Evolutionary conservation across 2,888 invertebrate genomes (phyloP).

Genomic region (Leuctra nigra): DNA sequence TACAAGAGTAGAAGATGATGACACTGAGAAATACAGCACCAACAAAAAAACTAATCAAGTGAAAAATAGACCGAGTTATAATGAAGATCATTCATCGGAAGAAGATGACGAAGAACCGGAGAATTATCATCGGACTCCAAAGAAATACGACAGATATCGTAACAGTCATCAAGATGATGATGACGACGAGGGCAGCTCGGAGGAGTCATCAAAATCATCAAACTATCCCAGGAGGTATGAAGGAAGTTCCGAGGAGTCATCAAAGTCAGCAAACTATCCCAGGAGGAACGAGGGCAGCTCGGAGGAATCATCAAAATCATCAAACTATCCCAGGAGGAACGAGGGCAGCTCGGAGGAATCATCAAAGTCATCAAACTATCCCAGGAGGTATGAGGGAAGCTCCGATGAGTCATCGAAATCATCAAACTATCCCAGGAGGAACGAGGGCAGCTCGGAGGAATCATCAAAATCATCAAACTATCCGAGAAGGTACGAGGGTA

Average conservation of each 20-base stretch:
- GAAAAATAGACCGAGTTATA: no score
- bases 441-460: neutral
- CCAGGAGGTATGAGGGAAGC: neutral
- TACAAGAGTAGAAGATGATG: neutral
- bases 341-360: neutral
- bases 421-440: neutral
- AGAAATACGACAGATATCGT: neutral
- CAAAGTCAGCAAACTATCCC: neutral
- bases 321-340: neutral
- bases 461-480: neutral
- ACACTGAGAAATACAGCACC: neutral
- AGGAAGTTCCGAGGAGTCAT: neutral
- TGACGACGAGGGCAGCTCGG: neutral
- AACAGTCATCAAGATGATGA: slow-evolving; percentile 4
- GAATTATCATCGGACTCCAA: neutral
- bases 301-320: neutral
- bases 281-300: neutral
- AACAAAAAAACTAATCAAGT: neutral
- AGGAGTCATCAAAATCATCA: neutral
- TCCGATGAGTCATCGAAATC: neutral
- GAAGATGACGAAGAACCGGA: neutral
- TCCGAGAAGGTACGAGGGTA: neutral
- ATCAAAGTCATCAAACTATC: neutral
- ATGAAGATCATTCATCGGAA: neutral
- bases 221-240: neutral